A percentile compares a stretch with the other conserved stretches of the same genome.
Conservation (phyloP, 2,113 vertebrate species). For the Hyperoodon ampullatus region DNA sequence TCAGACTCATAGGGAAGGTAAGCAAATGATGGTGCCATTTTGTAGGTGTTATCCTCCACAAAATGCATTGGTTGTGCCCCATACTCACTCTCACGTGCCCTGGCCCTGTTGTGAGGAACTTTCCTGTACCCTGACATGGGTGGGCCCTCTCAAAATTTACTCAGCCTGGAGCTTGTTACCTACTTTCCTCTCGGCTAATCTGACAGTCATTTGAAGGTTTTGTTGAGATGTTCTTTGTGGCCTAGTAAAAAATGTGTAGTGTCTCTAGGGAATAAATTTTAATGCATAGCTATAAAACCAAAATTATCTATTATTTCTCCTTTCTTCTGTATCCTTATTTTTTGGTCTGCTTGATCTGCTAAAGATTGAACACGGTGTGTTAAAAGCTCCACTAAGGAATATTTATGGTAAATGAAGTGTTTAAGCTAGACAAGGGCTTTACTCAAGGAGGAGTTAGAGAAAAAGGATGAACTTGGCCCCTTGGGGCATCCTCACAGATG, state of each 20-base stretch:
- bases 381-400: neutral
- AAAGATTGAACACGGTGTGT: neutral
- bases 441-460: neutral
- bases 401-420: neutral
- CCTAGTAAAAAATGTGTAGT: neutral
- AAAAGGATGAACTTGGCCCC: neutral
- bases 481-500: neutral
- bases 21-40: neutral
- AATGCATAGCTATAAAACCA: neutral
- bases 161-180: neutral
- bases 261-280: neutral
- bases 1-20: neutral
- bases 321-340: neutral
- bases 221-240: neutral
- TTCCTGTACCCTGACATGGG: neutral
- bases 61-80: neutral
- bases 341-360: neutral
- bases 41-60: neutral
- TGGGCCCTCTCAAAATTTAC: neutral
- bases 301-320: neutral
- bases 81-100: neutral
- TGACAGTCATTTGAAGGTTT: neutral
- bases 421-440: neutral
- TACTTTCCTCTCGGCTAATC: neutral
- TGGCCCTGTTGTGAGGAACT: neutral